Percentiles rank a stretch among this genome's conserved stretches.
These are phyloP conservation scores for Protonemura montana DNA, from an alignment of 2,888 invertebrate species.

Conservation along the genomic window DNA sequence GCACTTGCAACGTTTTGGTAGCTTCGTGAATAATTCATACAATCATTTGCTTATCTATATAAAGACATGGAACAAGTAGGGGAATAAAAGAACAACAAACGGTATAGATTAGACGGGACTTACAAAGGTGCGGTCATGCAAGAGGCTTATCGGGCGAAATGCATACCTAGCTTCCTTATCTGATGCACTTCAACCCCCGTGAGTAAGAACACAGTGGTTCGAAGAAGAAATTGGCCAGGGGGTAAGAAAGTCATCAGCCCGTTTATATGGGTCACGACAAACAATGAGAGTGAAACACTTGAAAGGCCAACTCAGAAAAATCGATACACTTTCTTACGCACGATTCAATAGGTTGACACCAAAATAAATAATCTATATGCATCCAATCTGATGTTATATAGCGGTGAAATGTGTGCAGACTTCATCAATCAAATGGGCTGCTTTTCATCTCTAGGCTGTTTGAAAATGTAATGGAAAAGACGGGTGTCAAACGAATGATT, in stretches of 20 bases:
- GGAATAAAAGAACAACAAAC: neutral
- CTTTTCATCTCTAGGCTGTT: neutral
- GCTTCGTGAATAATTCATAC: neutral
- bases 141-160: neutral
- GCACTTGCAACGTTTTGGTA: neutral
- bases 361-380: neutral
- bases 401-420: neutral
- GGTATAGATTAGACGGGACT: neutral
- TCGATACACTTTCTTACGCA: neutral
- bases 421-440: neutral
- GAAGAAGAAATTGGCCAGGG: neutral
- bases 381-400: neutral
- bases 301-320: neutral
- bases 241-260: neutral
- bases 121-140: neutral
- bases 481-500: no score
- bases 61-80: neutral
- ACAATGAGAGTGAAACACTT: neutral
- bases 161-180: neutral
- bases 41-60: neutral
- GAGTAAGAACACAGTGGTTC: neutral
- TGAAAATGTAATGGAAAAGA: no score
- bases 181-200: neutral
- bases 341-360: neutral
- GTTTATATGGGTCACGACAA: neutral